These are phyloP conservation scores for Pangasius djambal DNA, from an alignment of 2,797 vertebrate genomes.

Conservation along the genomic window DNA sequence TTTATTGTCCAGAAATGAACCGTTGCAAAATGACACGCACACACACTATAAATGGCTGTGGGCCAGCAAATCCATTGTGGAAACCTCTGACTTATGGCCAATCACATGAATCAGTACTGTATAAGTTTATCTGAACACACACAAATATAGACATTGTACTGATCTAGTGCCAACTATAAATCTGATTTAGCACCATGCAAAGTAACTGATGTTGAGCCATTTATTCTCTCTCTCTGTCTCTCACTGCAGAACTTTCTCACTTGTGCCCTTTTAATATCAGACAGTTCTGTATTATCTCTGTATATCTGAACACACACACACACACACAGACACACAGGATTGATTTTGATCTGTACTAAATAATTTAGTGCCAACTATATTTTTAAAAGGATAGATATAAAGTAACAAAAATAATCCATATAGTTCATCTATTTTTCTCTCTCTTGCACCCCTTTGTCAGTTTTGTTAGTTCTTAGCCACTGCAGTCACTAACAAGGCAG, in stretches of 20 bases:
- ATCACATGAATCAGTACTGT: background rate
- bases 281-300: background rate
- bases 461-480: constrained; percentile 67
- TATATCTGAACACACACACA: background rate
- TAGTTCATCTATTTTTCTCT: background rate
- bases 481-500: constrained; percentile 72
- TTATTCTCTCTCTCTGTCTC: background rate
- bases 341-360: background rate
- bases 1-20: background rate
- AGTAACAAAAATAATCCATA: background rate
- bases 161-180: constrained; percentile 14
- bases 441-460: constrained; percentile 44
- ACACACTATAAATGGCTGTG: background rate
- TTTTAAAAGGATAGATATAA: background rate
- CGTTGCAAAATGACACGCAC: background rate
- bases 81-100: background rate
- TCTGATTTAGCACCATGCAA: background rate
- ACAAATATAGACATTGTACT: constrained; percentile 61
- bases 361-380: background rate
- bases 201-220: constrained; percentile 2
- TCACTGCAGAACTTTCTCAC: background rate
- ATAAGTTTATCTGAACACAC: constrained; percentile 51
- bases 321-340: background rate
- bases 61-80: background rate
- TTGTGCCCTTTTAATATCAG: background rate